phyloP scores from a whole-genome alignment of 92 coral and sea anemone genomes.

The Porites rus region DNA sequence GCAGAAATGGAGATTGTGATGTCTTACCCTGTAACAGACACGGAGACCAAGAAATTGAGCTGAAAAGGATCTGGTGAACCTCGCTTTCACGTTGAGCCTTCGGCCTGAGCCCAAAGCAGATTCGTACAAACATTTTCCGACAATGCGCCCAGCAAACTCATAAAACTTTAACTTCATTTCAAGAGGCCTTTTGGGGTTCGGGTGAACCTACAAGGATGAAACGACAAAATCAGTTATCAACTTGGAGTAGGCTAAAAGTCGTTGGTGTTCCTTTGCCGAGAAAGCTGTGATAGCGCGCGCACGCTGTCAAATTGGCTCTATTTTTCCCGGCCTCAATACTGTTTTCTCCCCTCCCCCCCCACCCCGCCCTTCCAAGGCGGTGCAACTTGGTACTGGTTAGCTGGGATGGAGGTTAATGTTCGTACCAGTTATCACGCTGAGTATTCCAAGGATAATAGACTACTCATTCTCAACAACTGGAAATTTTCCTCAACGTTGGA shows the following conservation, averaged over 20 bases:
- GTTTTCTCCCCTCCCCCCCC: too few species aligned
- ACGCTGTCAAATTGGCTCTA: too few species aligned
- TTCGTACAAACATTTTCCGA: conserved; percentile 97
- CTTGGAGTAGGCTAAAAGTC: neutral
- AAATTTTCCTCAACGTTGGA: neutral
- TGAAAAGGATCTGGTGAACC: conserved; percentile 90
- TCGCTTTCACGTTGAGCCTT: conserved; percentile 90
- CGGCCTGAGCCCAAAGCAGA: conserved; percentile 79
- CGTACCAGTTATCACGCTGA: neutral
- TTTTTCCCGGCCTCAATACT: too few species aligned
- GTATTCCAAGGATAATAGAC: neutral
- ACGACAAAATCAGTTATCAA: neutral
- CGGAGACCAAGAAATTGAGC: conserved; percentile 97
- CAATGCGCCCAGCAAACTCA: conserved; percentile 97
- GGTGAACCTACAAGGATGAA: conserved; percentile 77
- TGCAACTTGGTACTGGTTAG: too few species aligned
- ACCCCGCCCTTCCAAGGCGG: too few species aligned
- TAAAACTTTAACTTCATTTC: conserved; percentile 81
- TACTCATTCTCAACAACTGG: neutral
- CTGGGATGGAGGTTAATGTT: too few species aligned
- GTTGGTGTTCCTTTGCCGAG: too few species aligned
- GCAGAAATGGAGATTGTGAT: neutral
- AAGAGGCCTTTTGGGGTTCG: conserved; percentile 81
- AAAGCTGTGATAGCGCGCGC: too few species aligned
- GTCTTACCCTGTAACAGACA: conserved; percentile 86